Evolutionary conservation across 2,888 invertebrate species (phyloP).

Genomic region (Oscheius sp.): DNA sequence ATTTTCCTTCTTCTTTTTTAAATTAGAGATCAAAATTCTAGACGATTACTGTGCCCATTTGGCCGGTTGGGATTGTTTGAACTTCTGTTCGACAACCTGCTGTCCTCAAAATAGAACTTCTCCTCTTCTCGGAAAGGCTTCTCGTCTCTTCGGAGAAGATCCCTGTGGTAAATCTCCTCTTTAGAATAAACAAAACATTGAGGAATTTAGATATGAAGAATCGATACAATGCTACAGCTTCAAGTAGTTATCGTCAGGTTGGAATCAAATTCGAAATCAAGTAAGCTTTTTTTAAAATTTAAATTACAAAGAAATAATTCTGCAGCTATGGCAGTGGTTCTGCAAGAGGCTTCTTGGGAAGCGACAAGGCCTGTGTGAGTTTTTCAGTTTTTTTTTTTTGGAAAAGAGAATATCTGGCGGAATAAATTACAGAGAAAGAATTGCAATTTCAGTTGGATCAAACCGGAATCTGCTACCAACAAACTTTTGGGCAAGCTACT

Average conservation of each 20-base stretch:
- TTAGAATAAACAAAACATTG: too few species aligned
- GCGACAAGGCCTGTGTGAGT: conserved; percentile 30
- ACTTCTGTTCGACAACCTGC: conserved; percentile 29
- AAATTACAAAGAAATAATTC: too few species aligned
- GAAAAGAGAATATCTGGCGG: too few species aligned
- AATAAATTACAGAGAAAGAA: too few species aligned
- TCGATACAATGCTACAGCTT: conserved; percentile 19
- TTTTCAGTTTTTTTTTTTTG: too few species aligned
- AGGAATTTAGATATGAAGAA: conserved; percentile 22
- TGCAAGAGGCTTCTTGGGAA: conserved; percentile 28
- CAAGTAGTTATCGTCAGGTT: conserved; percentile 6
- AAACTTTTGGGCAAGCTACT: conserved; percentile 58
- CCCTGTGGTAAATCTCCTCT: conserved; percentile 25
- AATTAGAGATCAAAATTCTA: background rate
- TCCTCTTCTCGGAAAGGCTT: background rate
- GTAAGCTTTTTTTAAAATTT: too few species aligned
- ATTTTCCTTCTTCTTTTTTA: background rate
- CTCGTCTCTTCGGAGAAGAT: conserved; percentile 10
- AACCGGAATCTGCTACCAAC: conserved; percentile 24
- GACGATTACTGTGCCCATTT: conserved; percentile 24
- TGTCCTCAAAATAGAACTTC: conserved; percentile 15
- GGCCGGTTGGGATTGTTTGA: conserved; percentile 4
- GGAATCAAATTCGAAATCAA: conserved; percentile 25
- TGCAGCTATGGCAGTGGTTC: conserved; percentile 32
- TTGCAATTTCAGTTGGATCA: conserved; percentile 5